Conservation (phyloP, 1,140 invertebrate genomes). For the Vanessa atalanta region DNA sequence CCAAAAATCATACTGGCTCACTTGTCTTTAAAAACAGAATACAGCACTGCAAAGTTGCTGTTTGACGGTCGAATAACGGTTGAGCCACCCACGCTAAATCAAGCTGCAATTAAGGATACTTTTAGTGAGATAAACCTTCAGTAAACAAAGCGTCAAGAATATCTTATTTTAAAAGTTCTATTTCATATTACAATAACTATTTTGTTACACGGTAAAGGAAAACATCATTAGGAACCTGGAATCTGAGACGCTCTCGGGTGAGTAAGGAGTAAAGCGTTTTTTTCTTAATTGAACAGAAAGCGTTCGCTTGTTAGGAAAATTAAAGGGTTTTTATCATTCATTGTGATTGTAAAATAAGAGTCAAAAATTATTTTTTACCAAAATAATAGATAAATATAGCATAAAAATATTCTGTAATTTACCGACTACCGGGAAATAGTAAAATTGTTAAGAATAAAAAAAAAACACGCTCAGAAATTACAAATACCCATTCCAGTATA, state of each 20-base stretch:
- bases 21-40: too few species aligned
- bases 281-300: not conserved
- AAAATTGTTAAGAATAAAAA: too few species aligned
- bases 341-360: too few species aligned
- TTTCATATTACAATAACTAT: slow-evolving; percentile 9
- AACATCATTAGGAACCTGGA: not conserved
- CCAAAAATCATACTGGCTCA: too few species aligned
- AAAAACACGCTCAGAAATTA: too few species aligned
- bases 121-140: not conserved
- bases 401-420: too few species aligned
- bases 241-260: not conserved
- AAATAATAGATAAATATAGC: too few species aligned
- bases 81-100: not conserved
- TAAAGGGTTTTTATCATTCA: not conserved
- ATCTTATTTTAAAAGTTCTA: slow-evolving; percentile 1
- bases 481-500: too few species aligned
- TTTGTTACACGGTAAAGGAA: not conserved
- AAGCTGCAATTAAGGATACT: not conserved
- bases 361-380: too few species aligned
- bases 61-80: too few species aligned
- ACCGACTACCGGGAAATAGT: too few species aligned
- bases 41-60: too few species aligned
- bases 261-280: not conserved
- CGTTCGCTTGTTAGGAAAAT: slow-evolving; percentile 1
- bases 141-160: not conserved